Percentiles rank a stretch among this genome's conserved stretches.
phyloP scores from a whole-genome alignment of 1,140 invertebrate species.

The Schlechtendalia chinensis region DNA sequence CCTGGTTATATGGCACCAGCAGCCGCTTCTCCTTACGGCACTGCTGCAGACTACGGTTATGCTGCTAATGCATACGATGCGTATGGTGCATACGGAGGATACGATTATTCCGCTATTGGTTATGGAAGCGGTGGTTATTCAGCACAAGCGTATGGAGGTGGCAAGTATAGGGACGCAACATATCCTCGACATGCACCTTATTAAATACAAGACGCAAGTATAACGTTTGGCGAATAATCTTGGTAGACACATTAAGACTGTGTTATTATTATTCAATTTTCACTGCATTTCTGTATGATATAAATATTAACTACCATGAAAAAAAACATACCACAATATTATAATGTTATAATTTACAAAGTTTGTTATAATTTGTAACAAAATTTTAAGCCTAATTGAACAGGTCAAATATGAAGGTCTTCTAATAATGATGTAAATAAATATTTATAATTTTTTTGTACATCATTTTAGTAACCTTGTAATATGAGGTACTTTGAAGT shows the following conservation, averaged over 20 bases:
- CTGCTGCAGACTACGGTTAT: slow-evolving; percentile 56
- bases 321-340: slow-evolving; percentile 12
- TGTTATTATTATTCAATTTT: slow-evolving; percentile 47
- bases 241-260: slow-evolving; percentile 47
- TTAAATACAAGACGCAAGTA: slow-evolving; percentile 49
- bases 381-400: slow-evolving; percentile 42
- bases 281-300: slow-evolving; percentile 15
- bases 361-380: slow-evolving; percentile 42
- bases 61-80: slow-evolving; percentile 57
- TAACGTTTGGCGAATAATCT: slow-evolving; percentile 46
- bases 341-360: slow-evolving; percentile 30
- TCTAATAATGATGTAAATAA: slow-evolving; percentile 41
- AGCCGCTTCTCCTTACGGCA: slow-evolving; percentile 27
- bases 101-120: slow-evolving; percentile 56
- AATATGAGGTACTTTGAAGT: not conserved
- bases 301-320: slow-evolving; percentile 37
- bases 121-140: slow-evolving; percentile 58
- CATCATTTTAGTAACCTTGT: slow-evolving; percentile 33
- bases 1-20: slow-evolving; percentile 49
- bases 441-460: slow-evolving; percentile 47
- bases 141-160: slow-evolving; percentile 55
- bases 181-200: slow-evolving; percentile 53
- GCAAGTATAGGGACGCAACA: slow-evolving; percentile 53
- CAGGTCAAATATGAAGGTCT: slow-evolving; percentile 39
- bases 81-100: slow-evolving; percentile 53